Evolutionary conservation across 2,888 invertebrate species (phyloP), one percentile per base, ranked within the genome.

Genomic region (Nymphalis urticae): DNA sequence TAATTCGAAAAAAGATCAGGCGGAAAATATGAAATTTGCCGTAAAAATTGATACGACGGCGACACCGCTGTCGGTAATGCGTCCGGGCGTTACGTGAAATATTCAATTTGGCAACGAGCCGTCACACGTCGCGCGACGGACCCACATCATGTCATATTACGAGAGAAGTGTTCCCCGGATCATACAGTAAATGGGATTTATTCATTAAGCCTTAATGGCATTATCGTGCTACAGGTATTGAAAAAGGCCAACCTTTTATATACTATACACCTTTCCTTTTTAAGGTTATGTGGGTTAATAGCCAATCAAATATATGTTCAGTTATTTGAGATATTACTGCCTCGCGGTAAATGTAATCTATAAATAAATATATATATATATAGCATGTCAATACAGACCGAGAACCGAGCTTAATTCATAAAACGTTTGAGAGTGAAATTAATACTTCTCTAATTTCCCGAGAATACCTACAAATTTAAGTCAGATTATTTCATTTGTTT

Each of bases 81-180:
- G 79, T 77, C 78, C 75, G 74, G 70, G 76, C 72, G 72, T 77
- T 75, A 78, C 75, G 79, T 76, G 80, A 79, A 82, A 85, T 86
- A 86, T 86, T 85, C 84, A 87, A 87, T 82, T 77, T 78, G 77
- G 68, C 75, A 70, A 78, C 80, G 79, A 77, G 82, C 82, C 77
- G 79, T 79, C 66, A 61, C 62, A 66, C 71, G 72, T 68, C 67
- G 62, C 62, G 68, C 62, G 72, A 66, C 65, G 67, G 71, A 69
- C 73, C 73, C 69, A 27, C 24, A 67, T 71, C 73, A 72, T 69
- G 71, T 67, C 68, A 68, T 61, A 70, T 74, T 69, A 82, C 79
- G 73, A 13, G 42, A 42, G 73, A 71, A 64, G 69, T 62, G 59
- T 62, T 68, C 51, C 48, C 56, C 62, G 59, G 62, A 65, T 71